Percentiles rank a stretch among this genome's conserved stretches.
Conservation (phyloP, 1,140 invertebrate species). For the Cydia strobilella region DNA sequence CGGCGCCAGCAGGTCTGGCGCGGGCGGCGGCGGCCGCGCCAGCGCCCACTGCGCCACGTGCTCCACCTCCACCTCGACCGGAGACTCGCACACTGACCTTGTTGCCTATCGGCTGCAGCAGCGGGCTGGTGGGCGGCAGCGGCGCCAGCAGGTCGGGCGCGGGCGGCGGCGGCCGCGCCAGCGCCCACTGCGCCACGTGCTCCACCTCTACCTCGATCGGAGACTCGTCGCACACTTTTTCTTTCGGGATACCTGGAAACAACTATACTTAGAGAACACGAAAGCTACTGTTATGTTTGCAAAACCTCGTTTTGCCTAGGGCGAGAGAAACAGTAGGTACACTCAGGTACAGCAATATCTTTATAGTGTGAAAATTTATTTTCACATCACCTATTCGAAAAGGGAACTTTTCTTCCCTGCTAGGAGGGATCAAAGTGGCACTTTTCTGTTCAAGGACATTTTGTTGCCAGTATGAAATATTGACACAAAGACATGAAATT, state of each 20-base stretch:
- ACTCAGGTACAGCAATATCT: too few relatives aligned
- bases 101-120: slow-evolving; percentile 64
- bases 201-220: slow-evolving; percentile 92
- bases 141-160: slow-evolving; percentile 87
- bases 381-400: too few relatives aligned
- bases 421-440: too few relatives aligned
- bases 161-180: slow-evolving; percentile 86
- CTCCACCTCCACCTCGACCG: too few relatives aligned
- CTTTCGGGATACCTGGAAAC: slow-evolving; percentile 87
- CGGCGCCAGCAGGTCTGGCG: slow-evolving; percentile 86
- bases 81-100: slow-evolving; percentile 45
- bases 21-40: slow-evolving; percentile 84
- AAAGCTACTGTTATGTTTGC: neutral
- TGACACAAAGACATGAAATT: too few relatives aligned
- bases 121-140: slow-evolving; percentile 81
- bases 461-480: too few relatives aligned
- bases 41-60: slow-evolving; percentile 90
- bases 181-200: slow-evolving; percentile 93
- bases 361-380: too few relatives aligned
- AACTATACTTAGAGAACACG: neutral
- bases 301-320: too few relatives aligned
- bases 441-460: too few relatives aligned
- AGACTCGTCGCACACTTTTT: slow-evolving; percentile 95
- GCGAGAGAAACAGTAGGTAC: too few relatives aligned
- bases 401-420: too few relatives aligned